Conservation (phyloP, 2,797 vertebrate genomes). For the Gobio occitaniae region DNA sequence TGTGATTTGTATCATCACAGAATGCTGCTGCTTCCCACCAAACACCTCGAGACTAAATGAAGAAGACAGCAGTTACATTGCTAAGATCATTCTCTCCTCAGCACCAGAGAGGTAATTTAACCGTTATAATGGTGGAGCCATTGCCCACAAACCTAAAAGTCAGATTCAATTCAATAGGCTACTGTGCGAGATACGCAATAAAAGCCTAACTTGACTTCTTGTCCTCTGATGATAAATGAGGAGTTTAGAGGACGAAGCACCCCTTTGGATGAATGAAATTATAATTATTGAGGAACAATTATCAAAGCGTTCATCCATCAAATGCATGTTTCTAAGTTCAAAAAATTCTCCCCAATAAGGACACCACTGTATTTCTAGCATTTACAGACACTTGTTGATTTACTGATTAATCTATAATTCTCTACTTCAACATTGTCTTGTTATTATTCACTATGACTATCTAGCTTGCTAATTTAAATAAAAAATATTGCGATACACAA, state of each 20-base stretch:
- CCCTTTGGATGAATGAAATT: neutral
- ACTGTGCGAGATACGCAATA: neutral
- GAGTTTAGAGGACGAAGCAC: neutral
- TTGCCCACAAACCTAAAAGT: neutral
- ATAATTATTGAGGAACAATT: neutral
- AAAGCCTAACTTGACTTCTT: neutral
- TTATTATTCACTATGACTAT: neutral
- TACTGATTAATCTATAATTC: neutral
- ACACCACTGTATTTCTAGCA: neutral
- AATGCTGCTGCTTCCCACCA: neutral
- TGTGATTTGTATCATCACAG: neutral
- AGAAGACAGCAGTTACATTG: constrained; percentile 16
- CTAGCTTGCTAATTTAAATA: neutral
- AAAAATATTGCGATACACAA: neutral
- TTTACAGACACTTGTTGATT: neutral
- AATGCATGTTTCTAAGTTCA: neutral
- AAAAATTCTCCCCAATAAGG: neutral
- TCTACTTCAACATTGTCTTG: neutral
- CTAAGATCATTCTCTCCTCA: constrained; percentile 3
- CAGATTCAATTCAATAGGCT: neutral
- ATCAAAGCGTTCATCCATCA: neutral
- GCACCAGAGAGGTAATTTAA: neutral
- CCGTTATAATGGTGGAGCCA: neutral
- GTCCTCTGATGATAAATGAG: neutral
- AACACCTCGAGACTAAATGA: neutral